Conservation (phyloP, 1,140 invertebrate genomes). For the Bombus sylvicola region DNA sequence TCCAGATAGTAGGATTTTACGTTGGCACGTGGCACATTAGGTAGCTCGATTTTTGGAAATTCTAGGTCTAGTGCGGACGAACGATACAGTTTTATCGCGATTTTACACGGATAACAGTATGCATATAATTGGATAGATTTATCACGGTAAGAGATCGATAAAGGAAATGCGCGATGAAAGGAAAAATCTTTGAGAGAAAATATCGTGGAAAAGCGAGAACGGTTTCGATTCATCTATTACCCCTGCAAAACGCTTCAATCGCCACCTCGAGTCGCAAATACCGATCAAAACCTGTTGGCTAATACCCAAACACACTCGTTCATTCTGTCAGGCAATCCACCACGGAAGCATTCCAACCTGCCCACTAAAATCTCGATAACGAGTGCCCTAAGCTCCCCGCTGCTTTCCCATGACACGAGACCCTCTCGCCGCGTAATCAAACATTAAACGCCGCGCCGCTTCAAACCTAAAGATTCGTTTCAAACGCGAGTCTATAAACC, state of each 20-base stretch:
- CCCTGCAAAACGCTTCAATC: background rate
- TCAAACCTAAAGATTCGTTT: background rate
- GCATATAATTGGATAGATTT: too few species aligned
- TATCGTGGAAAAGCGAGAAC: too few species aligned
- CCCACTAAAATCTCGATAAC: conserved; percentile 24
- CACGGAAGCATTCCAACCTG: background rate
- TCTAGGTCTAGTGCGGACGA: too few species aligned
- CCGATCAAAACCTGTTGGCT: background rate
- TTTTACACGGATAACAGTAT: too few species aligned
- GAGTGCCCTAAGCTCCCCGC: background rate
- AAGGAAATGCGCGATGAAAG: too few species aligned
- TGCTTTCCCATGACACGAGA: conserved; percentile 39
- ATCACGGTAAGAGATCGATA: too few species aligned
- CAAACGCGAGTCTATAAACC: background rate
- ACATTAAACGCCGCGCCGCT: background rate
- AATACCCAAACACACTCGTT: background rate
- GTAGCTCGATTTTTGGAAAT: too few species aligned
- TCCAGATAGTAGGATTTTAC: background rate
- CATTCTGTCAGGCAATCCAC: background rate
- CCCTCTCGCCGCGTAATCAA: background rate
- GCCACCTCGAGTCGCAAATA: background rate
- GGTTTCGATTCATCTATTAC: accelerated
- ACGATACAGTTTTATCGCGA: too few species aligned
- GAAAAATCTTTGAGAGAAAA: too few species aligned
- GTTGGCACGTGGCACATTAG: too few species aligned